These are phyloP conservation scores for Octonoba sinensis DNA, from an alignment of 2,888 invertebrate species.

Conservation along the genomic window DNA sequence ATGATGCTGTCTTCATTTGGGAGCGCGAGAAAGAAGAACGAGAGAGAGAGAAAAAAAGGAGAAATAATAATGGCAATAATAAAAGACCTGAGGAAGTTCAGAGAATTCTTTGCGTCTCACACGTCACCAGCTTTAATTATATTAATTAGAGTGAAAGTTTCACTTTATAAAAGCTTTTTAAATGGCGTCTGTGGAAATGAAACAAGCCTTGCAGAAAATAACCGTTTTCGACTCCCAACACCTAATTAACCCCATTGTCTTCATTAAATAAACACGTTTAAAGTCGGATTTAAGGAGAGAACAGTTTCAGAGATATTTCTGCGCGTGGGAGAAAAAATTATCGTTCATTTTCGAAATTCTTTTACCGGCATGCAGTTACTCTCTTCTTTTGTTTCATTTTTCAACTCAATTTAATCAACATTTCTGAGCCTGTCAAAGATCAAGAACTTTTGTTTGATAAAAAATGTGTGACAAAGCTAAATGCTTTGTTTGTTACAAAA, in stretches of 20 bases:
- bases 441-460: no score
- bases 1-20: slow-evolving; percentile 39
- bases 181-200: slow-evolving; percentile 10
- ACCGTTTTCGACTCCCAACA: slow-evolving; percentile 33
- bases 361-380: no score
- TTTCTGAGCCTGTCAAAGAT: no score
- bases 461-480: no score
- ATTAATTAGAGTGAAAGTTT: slow-evolving; percentile 47
- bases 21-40: background rate
- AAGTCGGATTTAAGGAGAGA: slow-evolving; percentile 18
- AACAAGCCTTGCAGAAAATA: slow-evolving; percentile 38
- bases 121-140: slow-evolving; percentile 50
- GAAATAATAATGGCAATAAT: no score
- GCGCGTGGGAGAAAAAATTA: no score
- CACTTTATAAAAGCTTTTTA: slow-evolving; percentile 34
- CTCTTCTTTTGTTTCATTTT: no score
- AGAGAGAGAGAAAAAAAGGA: no score
- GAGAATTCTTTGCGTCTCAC: slow-evolving; percentile 28
- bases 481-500: no score
- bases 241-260: slow-evolving; percentile 55
- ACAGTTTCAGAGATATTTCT: background rate
- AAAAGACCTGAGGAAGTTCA: background rate
- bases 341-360: no score
- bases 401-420: no score
- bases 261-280: slow-evolving; percentile 57